Conservation (phyloP, 2,113 vertebrate species). For the Cololabis saira region DNA sequence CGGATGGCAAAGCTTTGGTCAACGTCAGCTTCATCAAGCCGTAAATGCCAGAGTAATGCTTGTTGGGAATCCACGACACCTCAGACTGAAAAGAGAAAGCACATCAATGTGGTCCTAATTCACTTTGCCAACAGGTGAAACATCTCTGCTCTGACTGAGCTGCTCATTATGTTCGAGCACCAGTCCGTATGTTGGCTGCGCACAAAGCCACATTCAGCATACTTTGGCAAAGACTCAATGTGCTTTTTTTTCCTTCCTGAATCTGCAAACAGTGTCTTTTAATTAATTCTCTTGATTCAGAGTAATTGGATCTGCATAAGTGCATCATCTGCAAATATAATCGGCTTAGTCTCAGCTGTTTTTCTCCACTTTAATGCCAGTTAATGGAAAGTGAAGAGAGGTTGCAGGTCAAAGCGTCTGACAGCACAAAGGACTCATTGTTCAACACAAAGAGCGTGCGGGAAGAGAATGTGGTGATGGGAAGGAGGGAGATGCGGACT, state of each 20-base stretch:
- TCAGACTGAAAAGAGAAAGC: constrained; percentile 82
- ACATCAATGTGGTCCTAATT: too few species aligned
- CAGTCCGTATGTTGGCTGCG: not conserved
- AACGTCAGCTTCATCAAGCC: constrained; percentile 96
- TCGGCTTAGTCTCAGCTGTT: constrained; percentile 49
- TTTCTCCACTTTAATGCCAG: constrained; percentile 43
- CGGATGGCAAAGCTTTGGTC: constrained; percentile 87
- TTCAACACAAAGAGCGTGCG: constrained; percentile 44
- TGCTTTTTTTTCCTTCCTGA: not conserved
- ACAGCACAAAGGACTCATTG: constrained; percentile 63
- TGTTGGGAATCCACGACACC: constrained; percentile 97
- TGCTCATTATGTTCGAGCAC: too few species aligned
- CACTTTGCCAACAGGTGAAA: not conserved
- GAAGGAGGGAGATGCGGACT: constrained; percentile 13
- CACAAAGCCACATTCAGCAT: constrained; percentile 34
- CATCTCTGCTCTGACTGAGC: not conserved
- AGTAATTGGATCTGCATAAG: constrained; percentile 66
- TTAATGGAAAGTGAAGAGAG: constrained; percentile 42
- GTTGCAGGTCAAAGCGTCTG: constrained; percentile 47
- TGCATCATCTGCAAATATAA: constrained; percentile 68
- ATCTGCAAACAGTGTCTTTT: constrained; percentile 47
- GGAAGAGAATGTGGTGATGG: constrained; percentile 49
- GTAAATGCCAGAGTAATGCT: constrained; percentile 97
- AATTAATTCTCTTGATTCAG: constrained; percentile 59
- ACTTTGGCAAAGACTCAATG: constrained; percentile 17